phyloP scores from a whole-genome alignment of 2,113 vertebrate genomes.

The Xiphophorus couchianus region DNA sequence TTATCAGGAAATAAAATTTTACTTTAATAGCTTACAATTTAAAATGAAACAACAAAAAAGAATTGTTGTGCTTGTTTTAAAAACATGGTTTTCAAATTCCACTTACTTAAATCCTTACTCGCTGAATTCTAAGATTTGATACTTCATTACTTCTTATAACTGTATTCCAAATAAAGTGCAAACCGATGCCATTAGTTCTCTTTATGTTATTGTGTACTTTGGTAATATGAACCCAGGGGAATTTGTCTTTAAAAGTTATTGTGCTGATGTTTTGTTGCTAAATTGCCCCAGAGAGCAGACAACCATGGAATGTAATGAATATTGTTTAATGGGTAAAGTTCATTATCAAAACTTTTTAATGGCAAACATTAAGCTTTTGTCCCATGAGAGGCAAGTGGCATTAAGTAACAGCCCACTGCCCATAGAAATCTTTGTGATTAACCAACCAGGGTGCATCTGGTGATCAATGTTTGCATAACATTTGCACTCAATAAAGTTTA shows the following conservation, averaged over 20 bases:
- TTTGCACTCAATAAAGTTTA: too few species aligned
- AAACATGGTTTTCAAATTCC: too few species aligned
- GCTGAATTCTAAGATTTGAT: neutral
- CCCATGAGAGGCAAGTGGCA: conserved; percentile 38
- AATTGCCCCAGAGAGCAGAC: conserved; percentile 47
- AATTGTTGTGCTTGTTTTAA: too few species aligned
- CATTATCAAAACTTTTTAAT: conserved; percentile 59
- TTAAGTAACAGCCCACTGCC: conserved; percentile 40
- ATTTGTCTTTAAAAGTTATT: conserved; percentile 38
- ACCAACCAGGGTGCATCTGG: too few species aligned
- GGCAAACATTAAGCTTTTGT: conserved; percentile 56
- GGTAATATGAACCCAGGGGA: conserved; percentile 20
- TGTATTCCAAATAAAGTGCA: neutral
- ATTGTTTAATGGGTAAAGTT: conserved; percentile 57
- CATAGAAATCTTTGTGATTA: neutral
- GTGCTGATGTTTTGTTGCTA: conserved; percentile 36
- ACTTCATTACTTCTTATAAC: neutral
- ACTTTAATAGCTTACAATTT: neutral
- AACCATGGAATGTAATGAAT: conserved; percentile 48
- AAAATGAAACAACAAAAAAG: too few species aligned
- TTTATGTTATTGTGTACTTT: conserved; percentile 26
- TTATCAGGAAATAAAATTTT: neutral
- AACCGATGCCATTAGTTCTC: conserved; percentile 9
- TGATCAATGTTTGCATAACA: too few species aligned
- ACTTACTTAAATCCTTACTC: too few species aligned